A percentile compares a stretch with the other conserved stretches of the same genome.
These are phyloP conservation scores for Malacoctenus gilli DNA, from an alignment of 2,797 vertebrate species.

Conservation along the genomic window DNA sequence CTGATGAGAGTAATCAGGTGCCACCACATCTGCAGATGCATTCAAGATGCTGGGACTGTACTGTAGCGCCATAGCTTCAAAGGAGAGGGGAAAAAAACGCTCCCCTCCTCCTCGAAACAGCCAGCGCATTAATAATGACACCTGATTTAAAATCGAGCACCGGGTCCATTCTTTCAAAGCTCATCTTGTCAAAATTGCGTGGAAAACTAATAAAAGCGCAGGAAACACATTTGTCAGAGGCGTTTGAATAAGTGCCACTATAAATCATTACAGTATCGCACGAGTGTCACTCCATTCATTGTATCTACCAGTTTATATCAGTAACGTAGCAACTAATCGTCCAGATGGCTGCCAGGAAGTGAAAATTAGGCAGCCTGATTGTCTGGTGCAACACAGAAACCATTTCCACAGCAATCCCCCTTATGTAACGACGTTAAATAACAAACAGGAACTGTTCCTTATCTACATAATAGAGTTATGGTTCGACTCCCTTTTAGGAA, in stretches of 20 bases:
- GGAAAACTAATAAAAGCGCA: conserved; percentile 2
- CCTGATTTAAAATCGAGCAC: too few relatives aligned
- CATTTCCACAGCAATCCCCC: background rate
- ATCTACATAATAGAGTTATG: conserved; percentile 32
- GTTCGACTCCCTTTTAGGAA: conserved; percentile 2
- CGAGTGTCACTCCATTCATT: conserved; percentile 28
- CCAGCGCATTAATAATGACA: too few relatives aligned
- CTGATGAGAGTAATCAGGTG: conserved; percentile 79
- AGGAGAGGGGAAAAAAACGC: too few relatives aligned
- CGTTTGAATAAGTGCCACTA: conserved; percentile 18
- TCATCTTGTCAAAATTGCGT: too few relatives aligned
- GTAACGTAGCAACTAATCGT: conserved; percentile 53
- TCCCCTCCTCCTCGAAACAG: too few relatives aligned
- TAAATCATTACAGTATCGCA: conserved; percentile 13
- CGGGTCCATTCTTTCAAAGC: too few relatives aligned
- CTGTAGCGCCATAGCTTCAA: conserved; percentile 17
- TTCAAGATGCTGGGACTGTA: conserved; percentile 54
- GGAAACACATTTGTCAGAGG: conserved; percentile 25
- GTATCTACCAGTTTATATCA: conserved; percentile 37
- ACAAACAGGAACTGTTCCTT: conserved; percentile 25
- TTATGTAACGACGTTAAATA: conserved; percentile 12
- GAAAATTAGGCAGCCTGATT: conserved; percentile 1
- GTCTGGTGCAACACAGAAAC: conserved; percentile 24
- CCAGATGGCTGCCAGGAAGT: conserved; percentile 30
- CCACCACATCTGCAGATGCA: conserved; percentile 62